phyloP scores from a whole-genome alignment of 2,113 vertebrate genomes.

The Tachuris rubrigastra region DNA sequence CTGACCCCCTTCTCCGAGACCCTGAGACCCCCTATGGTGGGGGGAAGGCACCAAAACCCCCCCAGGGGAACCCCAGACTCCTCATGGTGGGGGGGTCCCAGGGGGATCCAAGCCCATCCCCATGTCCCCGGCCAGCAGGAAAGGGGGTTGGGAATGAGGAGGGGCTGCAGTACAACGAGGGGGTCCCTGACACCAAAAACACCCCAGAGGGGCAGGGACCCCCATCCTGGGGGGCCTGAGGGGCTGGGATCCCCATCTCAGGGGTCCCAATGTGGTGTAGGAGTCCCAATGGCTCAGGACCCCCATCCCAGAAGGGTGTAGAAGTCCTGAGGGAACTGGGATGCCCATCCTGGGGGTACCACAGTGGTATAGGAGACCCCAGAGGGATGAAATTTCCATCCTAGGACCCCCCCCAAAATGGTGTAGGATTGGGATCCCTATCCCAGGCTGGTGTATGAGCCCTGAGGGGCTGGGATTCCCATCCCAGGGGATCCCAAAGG shows the following conservation, averaged over 20 bases:
- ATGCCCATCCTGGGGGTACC: not conserved
- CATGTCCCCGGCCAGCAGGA: not conserved
- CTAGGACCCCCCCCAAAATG: not conserved
- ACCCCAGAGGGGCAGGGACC: fast-evolving
- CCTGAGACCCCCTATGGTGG: not conserved
- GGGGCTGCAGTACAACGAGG: not conserved
- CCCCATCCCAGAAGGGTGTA: not conserved
- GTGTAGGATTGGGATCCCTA: not conserved
- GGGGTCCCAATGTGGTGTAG: no score
- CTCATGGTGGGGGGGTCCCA: not conserved
- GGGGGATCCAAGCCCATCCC: not conserved
- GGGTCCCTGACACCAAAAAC: not conserved
- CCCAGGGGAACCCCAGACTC: not conserved
- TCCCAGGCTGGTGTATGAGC: not conserved
- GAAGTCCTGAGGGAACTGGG: not conserved
- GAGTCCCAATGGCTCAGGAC: not conserved
- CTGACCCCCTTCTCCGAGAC: not conserved
- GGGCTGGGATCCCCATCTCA: not conserved
- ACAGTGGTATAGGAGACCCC: not conserved
- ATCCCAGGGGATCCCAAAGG: not conserved
- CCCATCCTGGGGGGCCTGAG: not conserved
- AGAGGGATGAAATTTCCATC: not conserved
- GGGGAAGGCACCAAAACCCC: not conserved
- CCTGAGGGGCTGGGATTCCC: not conserved
- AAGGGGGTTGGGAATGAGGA: not conserved